phyloP scores from a whole-genome alignment of 2,113 vertebrate genomes.

The Pelecanus crispus region DNA sequence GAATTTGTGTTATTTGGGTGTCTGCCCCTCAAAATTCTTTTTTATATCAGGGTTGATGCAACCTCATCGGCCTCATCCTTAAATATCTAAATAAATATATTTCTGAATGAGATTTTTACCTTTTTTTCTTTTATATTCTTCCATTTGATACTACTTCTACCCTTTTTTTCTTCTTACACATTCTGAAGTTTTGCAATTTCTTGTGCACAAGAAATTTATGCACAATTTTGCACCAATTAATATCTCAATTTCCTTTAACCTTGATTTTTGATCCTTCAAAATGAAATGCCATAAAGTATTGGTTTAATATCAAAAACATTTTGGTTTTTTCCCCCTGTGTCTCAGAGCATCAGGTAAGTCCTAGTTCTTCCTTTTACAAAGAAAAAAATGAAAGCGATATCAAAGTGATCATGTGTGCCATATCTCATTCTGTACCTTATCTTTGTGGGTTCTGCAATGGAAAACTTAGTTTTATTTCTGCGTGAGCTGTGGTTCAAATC shows the following conservation, averaged over 20 bases:
- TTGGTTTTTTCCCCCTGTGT: neutral
- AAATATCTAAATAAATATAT: neutral
- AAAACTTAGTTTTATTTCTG: neutral
- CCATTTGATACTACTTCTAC: neutral
- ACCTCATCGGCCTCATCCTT: neutral
- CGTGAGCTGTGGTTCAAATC: neutral
- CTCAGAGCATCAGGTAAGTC: neutral
- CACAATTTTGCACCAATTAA: neutral
- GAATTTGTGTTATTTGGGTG: neutral
- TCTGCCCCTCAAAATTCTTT: neutral
- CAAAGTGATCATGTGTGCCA: neutral
- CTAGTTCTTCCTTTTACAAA: neutral
- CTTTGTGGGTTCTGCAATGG: accelerated
- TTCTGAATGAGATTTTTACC: neutral
- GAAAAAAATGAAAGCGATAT: neutral
- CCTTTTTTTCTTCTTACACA: neutral
- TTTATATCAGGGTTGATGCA: neutral
- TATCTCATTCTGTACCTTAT: neutral
- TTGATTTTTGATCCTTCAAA: neutral
- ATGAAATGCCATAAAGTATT: neutral
- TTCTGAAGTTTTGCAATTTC: neutral
- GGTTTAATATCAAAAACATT: neutral
- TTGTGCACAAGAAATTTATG: neutral
- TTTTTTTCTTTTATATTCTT: neutral
- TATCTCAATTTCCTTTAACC: neutral